Conservation (phyloP, 2,797 vertebrate genomes). For the Varecia variegata region DNA sequence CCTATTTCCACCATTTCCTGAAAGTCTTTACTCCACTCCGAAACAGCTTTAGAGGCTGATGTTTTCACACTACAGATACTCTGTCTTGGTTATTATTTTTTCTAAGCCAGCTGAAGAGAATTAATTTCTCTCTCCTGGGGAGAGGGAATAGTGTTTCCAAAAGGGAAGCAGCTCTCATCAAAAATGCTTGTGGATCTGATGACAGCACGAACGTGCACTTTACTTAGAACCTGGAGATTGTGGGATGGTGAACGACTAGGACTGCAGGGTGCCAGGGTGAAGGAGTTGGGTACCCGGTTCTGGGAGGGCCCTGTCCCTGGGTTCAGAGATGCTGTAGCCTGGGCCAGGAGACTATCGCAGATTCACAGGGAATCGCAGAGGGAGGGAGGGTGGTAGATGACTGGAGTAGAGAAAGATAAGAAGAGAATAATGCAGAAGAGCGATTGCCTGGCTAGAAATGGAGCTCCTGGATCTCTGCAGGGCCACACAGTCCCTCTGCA, state of each 20-base stretch:
- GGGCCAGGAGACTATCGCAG: rapidly evolving
- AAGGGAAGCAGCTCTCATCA: conserved; percentile 31
- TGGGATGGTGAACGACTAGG: too few species aligned
- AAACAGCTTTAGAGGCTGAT: not conserved
- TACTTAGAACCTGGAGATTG: not conserved
- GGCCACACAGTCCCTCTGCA: not conserved
- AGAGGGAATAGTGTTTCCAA: conserved; percentile 18
- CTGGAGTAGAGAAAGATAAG: not conserved
- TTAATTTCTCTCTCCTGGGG: not conserved
- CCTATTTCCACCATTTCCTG: conserved; percentile 29
- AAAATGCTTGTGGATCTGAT: not conserved
- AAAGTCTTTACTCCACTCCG: not conserved
- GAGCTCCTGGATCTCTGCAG: not conserved
- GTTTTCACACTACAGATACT: conserved; percentile 4
- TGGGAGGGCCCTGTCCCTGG: rapidly evolving
- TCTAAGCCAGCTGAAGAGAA: not conserved
- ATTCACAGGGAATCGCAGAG: not conserved
- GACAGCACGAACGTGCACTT: not conserved
- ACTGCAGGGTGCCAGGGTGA: not conserved
- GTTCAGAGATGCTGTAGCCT: not conserved
- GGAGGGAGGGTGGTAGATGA: not conserved
- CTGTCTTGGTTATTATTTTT: not conserved
- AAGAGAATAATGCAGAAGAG: not conserved
- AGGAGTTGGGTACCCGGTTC: not conserved
- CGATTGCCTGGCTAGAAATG: not conserved